phyloP scores from a whole-genome alignment of 2,797 vertebrate genomes.

The Squalus acanthias region DNA sequence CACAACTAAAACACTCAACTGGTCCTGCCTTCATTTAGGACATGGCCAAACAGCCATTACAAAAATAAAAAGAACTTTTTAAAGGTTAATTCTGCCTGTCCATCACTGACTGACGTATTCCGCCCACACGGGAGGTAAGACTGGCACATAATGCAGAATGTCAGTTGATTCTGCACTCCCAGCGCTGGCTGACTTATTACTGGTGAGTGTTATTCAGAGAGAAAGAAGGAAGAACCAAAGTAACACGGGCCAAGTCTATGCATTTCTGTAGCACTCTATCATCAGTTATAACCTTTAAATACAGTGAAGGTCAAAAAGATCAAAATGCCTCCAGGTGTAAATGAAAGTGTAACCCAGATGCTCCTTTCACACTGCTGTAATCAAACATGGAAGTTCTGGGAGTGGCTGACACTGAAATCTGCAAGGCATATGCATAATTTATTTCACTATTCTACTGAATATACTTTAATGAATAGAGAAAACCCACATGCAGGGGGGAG shows the following conservation, averaged over 20 bases:
- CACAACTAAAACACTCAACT: background rate
- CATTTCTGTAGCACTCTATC: background rate
- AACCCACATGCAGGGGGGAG: background rate
- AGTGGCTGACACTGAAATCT: background rate
- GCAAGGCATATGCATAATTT: background rate
- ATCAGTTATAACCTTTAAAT: background rate
- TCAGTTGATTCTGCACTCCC: background rate
- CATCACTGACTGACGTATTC: background rate
- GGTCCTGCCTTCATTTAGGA: background rate
- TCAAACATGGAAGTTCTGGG: background rate
- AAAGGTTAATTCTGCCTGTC: background rate
- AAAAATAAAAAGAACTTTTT: background rate
- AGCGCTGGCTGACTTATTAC: background rate
- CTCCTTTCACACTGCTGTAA: background rate
- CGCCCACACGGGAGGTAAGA: background rate
- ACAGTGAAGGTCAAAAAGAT: background rate
- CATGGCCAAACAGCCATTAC: background rate
- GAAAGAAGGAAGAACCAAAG: background rate
- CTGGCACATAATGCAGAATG: background rate
- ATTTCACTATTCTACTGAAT: background rate
- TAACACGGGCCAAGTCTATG: background rate
- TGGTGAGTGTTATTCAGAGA: background rate
- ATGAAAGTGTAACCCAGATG: background rate
- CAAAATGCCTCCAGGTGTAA: background rate
- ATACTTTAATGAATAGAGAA: background rate